These are phyloP conservation scores for Hyla sarda DNA, from an alignment of 2,113 vertebrate species.

Conservation along the genomic window DNA sequence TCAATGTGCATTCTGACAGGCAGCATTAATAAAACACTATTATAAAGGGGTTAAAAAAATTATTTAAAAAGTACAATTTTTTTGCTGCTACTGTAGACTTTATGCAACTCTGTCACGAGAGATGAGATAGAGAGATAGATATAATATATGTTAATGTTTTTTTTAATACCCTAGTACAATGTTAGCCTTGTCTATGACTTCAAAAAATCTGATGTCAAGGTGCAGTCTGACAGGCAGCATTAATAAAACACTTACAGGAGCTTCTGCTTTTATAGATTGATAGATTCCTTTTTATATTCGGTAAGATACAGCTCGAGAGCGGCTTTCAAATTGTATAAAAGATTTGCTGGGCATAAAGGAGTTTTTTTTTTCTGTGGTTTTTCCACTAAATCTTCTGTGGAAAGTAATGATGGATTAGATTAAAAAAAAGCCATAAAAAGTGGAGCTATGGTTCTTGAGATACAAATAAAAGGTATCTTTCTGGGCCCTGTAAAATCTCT, in stretches of 20 bases:
- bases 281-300: slow-evolving; percentile 1
- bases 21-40: slow-evolving; percentile 15
- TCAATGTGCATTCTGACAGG: slow-evolving; percentile 15
- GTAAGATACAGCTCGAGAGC: background rate
- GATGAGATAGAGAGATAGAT: too few species aligned
- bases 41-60: too few species aligned
- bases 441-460: background rate
- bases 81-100: too few species aligned
- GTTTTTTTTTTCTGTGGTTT: background rate
- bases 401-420: slow-evolving; percentile 16
- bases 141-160: too few species aligned
- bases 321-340: slow-evolving; percentile 24
- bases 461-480: slow-evolving; percentile 1
- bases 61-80: too few species aligned
- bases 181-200: background rate
- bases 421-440: slow-evolving; percentile 26
- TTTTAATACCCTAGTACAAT: background rate
- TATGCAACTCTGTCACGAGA: too few species aligned
- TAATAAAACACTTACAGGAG: slow-evolving; percentile 10
- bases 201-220: background rate
- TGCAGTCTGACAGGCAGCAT: background rate
- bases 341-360: slow-evolving; percentile 9
- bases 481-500: background rate
- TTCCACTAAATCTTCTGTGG: slow-evolving; percentile 7
- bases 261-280: background rate